These are phyloP conservation scores for Rotaria sp. DNA, from an alignment of 2,888 invertebrate species.

Conservation along the genomic window DNA sequence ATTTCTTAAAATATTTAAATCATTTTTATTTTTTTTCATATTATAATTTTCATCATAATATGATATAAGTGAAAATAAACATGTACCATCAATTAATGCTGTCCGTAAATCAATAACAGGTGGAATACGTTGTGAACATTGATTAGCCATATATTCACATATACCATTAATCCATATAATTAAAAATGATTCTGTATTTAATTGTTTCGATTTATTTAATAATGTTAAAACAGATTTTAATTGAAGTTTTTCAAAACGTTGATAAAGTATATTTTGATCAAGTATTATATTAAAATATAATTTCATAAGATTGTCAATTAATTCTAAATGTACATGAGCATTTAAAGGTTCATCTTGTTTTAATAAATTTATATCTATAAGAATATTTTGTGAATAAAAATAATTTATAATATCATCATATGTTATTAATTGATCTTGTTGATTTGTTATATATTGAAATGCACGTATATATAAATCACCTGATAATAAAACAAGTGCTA, in stretches of 20 bases:
- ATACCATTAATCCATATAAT: conserved; percentile 23
- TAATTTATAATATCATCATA: neutral
- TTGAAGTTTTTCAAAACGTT: conserved; percentile 16
- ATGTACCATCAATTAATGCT: neutral
- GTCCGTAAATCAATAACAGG: neutral
- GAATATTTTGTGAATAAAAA: neutral
- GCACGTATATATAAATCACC: conserved; percentile 12
- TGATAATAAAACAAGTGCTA: conserved; percentile 14
- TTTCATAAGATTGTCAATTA: neutral
- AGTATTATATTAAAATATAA: neutral
- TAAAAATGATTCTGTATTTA: conserved; percentile 4
- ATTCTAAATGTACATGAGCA: neutral
- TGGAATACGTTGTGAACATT: neutral
- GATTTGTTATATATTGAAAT: neutral
- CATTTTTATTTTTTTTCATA: neutral
- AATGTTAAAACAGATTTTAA: neutral
- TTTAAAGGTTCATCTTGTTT: conserved; percentile 11
- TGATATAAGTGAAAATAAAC: neutral
- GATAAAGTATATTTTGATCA: neutral
- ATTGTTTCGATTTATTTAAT: neutral
- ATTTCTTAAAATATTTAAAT: neutral
- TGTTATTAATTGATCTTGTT: neutral
- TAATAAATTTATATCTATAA: neutral
- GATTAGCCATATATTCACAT: neutral
- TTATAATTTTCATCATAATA: conserved; percentile 19